Base-by-base conservation (phyloP, 2,888 invertebrate genomes). In the Gerris lacustris region DNA sequence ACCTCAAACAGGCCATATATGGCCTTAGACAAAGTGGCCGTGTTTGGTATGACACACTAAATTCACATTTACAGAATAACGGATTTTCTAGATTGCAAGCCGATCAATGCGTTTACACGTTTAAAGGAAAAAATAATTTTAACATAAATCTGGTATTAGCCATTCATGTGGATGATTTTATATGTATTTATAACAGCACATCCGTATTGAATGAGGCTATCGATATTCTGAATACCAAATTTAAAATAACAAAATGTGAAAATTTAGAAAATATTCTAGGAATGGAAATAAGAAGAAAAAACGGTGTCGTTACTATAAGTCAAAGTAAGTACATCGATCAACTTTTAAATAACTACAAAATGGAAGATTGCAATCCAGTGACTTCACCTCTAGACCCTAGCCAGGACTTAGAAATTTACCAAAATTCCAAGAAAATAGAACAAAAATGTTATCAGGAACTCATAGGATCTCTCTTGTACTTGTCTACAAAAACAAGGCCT, bases 41-140 rank as follows among this genome's bases (percentile, higher is more conserved):
- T 7, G 47, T 47, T 7, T 47, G 47, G 47, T 47, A 7, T 47
- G 7, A 47, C 6, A 47, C 47, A 6, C 6, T 47, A 47, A 47
- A 11, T 47, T 6, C 6, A 11, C 47, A 47, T 47, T 11, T 47
- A 47, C 7, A 7, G 6, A 47, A 47, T 47, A 6, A 47, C 11
- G 47, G 47, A 7, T 47, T 47, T 47, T 7, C 11, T 7, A 6
- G 11, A 47, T 71, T 69, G 31, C 44, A 66, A 17, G 69, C 69
- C 68, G 73, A 73, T 62, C 69, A 44, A 18, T 73, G 73, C 64
- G n/a, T 71, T 6, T 71, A 62, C 45, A 47, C 11, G 47, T 17
- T 45, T 15, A 44, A 44, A 45, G 43, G 63, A 47, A 68, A 47
- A 7, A 11, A 47, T 11, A 47, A 47, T 6, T 47, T 11, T 47